phyloP scores from a whole-genome alignment of 2,797 vertebrate species.

The Cuculus canorus region DNA sequence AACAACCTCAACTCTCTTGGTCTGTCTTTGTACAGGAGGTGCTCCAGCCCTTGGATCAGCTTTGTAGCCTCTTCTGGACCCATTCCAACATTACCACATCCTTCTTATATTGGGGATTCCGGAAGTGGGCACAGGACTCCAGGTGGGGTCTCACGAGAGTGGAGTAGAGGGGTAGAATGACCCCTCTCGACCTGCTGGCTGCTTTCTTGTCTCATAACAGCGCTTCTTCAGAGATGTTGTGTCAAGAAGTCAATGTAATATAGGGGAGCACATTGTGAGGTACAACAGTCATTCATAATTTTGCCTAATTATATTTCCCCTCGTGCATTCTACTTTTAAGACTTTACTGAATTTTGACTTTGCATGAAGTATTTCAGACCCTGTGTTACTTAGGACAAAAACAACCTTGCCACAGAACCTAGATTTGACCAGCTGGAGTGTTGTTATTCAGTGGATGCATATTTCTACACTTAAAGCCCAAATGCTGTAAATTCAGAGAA shows the following conservation, averaged over 20 bases:
- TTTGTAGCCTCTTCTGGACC: no score
- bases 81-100: no score
- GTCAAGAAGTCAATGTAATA: accelerated
- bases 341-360: background rate
- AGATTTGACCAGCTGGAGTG: background rate
- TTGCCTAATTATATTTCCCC: background rate
- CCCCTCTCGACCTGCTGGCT: background rate
- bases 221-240: background rate
- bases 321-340: accelerated
- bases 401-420: background rate
- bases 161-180: no score
- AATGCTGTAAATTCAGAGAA: background rate
- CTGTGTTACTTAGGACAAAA: background rate
- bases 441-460: background rate
- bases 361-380: background rate
- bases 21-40: no score
- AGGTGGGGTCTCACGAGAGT: no score
- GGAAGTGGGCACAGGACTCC: no score
- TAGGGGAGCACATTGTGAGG: background rate
- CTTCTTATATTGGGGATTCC: no score
- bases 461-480: background rate
- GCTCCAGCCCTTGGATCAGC: no score
- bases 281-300: background rate
- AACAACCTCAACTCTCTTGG: no score
- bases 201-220: background rate